Conservation (phyloP, 37 sponge, comb jelly and placozoan genomes). For the Oopsacas minuta region DNA sequence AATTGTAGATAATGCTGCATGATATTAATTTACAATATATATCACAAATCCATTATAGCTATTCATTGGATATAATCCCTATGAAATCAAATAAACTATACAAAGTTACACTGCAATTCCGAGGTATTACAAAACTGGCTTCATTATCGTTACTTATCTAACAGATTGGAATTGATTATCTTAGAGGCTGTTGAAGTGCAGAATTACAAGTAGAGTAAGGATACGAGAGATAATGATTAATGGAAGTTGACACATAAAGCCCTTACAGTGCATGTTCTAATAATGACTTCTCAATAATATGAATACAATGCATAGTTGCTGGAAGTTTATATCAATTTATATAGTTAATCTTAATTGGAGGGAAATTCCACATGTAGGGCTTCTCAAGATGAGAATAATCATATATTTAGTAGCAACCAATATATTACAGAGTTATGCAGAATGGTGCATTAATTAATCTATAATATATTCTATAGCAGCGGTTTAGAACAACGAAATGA, state of each 20-base stretch:
- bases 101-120: too few species aligned
- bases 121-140: too few species aligned
- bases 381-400: not conserved
- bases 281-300: slow-evolving; percentile 11
- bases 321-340: not conserved
- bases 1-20: too few species aligned
- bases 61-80: too few species aligned
- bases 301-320: not conserved
- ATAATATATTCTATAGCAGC: too few species aligned
- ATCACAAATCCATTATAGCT: too few species aligned
- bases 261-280: not conserved
- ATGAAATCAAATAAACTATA: too few species aligned
- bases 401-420: too few species aligned
- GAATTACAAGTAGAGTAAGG: not conserved
- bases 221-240: not conserved
- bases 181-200: not conserved
- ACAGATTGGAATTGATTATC: not conserved
- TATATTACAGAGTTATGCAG: too few species aligned
- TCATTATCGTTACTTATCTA: not conserved
- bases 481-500: too few species aligned
- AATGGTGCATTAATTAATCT: too few species aligned
- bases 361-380: not conserved
- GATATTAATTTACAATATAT: too few species aligned
- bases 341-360: not conserved
- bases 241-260: slow-evolving; percentile 2